A percentile compares a stretch with the other conserved stretches of the same genome.
Conservation (phyloP, 2,888 invertebrate species). For the Augiades crinisus region DNA sequence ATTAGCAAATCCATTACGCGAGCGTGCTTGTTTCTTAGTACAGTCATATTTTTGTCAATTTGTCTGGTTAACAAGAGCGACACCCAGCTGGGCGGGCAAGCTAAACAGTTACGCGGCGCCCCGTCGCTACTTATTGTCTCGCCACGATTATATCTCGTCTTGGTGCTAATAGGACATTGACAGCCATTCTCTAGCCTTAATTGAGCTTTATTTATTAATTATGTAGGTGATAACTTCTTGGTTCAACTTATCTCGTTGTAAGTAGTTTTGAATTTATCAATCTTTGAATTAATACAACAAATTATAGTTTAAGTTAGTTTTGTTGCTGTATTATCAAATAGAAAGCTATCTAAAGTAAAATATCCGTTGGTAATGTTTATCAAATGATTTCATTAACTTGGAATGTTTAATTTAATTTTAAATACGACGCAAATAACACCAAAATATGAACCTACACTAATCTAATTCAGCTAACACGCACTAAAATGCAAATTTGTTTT, state of each 20-base stretch:
- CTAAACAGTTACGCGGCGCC: constrained; percentile 68
- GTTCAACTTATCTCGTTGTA: background rate
- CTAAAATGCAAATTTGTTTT: too few relatives aligned
- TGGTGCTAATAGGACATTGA: constrained; percentile 63
- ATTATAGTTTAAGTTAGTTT: too few relatives aligned
- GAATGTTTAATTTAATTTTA: too few relatives aligned
- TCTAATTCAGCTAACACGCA: too few relatives aligned
- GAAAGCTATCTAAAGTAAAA: too few relatives aligned
- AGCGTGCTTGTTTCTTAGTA: constrained; percentile 1
- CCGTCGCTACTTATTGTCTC: constrained; percentile 62
- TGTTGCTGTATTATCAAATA: too few relatives aligned
- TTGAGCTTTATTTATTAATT: constrained; percentile 43
- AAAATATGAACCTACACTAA: too few relatives aligned
- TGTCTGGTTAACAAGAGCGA: constrained; percentile 46
- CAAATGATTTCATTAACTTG: too few relatives aligned
- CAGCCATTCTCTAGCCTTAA: constrained; percentile 39
- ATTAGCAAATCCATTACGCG: constrained; percentile 12
- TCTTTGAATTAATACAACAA: too few relatives aligned
- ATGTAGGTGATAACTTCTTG: constrained; percentile 4
- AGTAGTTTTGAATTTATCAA: background rate
- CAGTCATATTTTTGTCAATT: constrained; percentile 59
- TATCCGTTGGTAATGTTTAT: too few relatives aligned
- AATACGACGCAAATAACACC: too few relatives aligned
- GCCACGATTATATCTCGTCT: constrained; percentile 61
- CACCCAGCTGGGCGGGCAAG: constrained; percentile 57